Evolutionary conservation across 1,140 invertebrate species (phyloP), one percentile per base, ranked within the genome.

Genomic region (Cotesia vestalis): DNA sequence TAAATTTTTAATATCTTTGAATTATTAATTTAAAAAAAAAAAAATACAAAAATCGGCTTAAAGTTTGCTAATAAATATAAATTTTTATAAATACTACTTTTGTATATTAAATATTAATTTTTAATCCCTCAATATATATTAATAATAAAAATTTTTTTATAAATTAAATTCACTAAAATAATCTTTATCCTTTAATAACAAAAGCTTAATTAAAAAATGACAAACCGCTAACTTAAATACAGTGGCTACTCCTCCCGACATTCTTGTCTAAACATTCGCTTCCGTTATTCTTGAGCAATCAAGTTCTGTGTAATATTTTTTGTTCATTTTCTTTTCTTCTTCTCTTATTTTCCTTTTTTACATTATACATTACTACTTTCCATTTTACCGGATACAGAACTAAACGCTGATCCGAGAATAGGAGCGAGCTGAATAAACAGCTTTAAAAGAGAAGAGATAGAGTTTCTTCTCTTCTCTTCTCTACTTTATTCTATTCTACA

Each of bases 341-440:
- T 46, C 11, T 46, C 40, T 11, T 46, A 6, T 46, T 46, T 6
- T 52, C 51, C 51, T 11, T 3, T n/a, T 52, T n/a, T 11, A 52
- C n/a, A 52, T 52, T 52, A 11, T 9, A 52, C 8, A 52, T n/a
- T n/a, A 52, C n/a, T 2, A 52, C 1, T 52, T 52, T 52, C n/a
- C 3, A 9, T 11, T 52, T 52, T 52, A 52, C 2, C 51, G 51
- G 51, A 52, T 52, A 52, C 8, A 35, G 20, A 61, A 61, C 9
- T 20, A 59, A 46, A 69, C 66, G 34, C 69, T 51, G 36, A 51
- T 46, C 55, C 34, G 12, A 71, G 69, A 72, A 61, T 55, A 64
- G 63, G 66, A 70, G 55, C 11, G 64, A 51, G 67, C 34, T 11
- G 27, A 63, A 69, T 51, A 66, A 73, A 75, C 46, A 76, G 52